Base-by-base conservation (phyloP, 2,113 vertebrate species). In the Ophiodon elongatus region DNA sequence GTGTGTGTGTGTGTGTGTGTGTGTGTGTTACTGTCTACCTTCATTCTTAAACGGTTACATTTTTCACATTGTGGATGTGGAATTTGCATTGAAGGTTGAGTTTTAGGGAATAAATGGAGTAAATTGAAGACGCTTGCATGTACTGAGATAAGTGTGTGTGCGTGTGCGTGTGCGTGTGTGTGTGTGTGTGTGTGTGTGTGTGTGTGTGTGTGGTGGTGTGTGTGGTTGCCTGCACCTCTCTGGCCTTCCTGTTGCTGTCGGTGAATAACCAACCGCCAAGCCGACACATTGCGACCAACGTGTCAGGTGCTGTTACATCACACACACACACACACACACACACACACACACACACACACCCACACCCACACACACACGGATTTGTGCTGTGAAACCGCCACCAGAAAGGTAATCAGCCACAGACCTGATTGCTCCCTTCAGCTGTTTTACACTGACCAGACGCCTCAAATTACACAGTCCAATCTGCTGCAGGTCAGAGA, bases 301-400 rank as follows among this genome's bases (percentile, higher is more conserved):
- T 95, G 88, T 88, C 90, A 88, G 80, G 93, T 97, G 94, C 86
- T 95, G 67, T 97, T 96, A 96, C 95, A 94, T 94, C 73, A 67
- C 45, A 37, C 50, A 39, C 65, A 62, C 31, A 29, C 78, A 89
- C 85, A 66, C 70, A 50, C 66, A 65, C 73, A 68, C 47, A 39
- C 50, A 39, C 66, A 63, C 31, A 29, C 91, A 96, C 83, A 33
- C 63, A 45, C 78, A 63, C 62, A 29, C 75, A 73, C 64, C 47
- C n/a, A 70, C 77, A 80, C 72, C 54, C 43, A 45, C 65, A 57
- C 52, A 68, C 68, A 57, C 75, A 69, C 47, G 37, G 4, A 37
- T 0, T 10, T 11, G 66, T 41, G 91, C 95, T 94, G 90, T 88
- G 91, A 88, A 93, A 95, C 80, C 14, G 59, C 71, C 4, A 47